Evolutionary conservation across 2,888 invertebrate genomes (phyloP).

Genomic region (Drosophila neotestacea): DNA sequence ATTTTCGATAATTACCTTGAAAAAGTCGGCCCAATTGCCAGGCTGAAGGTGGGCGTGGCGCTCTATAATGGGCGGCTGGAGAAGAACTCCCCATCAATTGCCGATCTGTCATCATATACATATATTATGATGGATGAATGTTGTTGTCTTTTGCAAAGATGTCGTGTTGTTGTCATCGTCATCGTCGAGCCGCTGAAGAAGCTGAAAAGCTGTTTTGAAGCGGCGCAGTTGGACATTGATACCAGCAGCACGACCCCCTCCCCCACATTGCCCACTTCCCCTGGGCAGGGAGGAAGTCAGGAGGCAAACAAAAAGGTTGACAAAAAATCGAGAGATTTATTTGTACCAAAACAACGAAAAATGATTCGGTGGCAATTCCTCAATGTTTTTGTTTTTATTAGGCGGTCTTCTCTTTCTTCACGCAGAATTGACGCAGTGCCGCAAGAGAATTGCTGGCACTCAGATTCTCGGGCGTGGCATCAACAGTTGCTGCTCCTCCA

Average conservation of each 20-base stretch:
- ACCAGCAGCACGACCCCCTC: neutral
- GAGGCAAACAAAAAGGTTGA: slow-evolving; percentile 78
- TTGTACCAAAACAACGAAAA: slow-evolving; percentile 72
- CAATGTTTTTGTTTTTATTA: slow-evolving; percentile 57
- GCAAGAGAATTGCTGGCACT: slow-evolving; percentile 93
- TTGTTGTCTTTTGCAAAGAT: slow-evolving; percentile 9
- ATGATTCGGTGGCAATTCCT: slow-evolving; percentile 56
- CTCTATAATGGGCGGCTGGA: slow-evolving; percentile 16
- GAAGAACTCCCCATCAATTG: neutral
- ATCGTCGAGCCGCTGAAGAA: neutral
- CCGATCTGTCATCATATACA: neutral
- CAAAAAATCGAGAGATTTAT: slow-evolving; percentile 51
- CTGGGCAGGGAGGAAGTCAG: slow-evolving; percentile 36
- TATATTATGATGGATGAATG: neutral
- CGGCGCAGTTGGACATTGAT: slow-evolving; percentile 1
- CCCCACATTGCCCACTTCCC: slow-evolving; percentile 8
- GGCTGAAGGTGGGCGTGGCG: slow-evolving; percentile 56
- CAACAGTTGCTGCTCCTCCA: neutral
- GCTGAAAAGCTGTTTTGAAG: neutral
- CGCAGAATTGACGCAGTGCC: slow-evolving; percentile 97
- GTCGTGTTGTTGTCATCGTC: neutral
- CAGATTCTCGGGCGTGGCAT: slow-evolving; percentile 78
- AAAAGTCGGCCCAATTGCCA: slow-evolving; percentile 55
- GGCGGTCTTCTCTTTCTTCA: slow-evolving; percentile 92
- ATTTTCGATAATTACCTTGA: slow-evolving; percentile 64